phyloP scores from a whole-genome alignment of 2,888 invertebrate species.

The Lepidochrysops patricia region DNA sequence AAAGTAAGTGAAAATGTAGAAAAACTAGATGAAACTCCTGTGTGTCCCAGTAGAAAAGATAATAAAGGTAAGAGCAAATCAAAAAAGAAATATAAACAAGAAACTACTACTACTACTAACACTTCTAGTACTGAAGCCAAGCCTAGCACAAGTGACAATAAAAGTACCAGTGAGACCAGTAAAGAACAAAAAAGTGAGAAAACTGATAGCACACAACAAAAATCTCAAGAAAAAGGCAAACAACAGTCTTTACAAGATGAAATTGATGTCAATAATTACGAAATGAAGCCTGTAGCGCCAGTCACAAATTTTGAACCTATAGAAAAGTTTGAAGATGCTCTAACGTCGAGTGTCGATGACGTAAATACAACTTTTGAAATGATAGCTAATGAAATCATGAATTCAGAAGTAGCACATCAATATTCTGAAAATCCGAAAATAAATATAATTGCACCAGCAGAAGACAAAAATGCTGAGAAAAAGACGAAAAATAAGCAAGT shows the following conservation, averaged over 20 bases:
- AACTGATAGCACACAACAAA: slow-evolving; percentile 31
- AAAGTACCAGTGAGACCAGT: slow-evolving; percentile 24
- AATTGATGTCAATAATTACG: slow-evolving; percentile 17
- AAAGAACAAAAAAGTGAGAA: slow-evolving; percentile 37
- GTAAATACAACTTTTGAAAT: slow-evolving; percentile 61
- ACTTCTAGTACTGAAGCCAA: slow-evolving; percentile 16
- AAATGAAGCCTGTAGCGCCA: slow-evolving; percentile 18
- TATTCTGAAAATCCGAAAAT: slow-evolving; percentile 44
- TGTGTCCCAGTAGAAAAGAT: slow-evolving; percentile 51
- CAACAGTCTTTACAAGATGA: slow-evolving; percentile 33
- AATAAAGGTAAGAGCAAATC: slow-evolving; percentile 51
- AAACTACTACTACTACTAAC: slow-evolving; percentile 25
- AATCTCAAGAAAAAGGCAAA: slow-evolving; percentile 42
- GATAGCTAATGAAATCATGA: slow-evolving; percentile 44
- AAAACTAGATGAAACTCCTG: slow-evolving; percentile 28
- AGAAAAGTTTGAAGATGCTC: slow-evolving; percentile 61
- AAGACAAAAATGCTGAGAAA: slow-evolving; percentile 34
- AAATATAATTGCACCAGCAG: slow-evolving; percentile 46
- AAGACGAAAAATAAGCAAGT: slow-evolving; percentile 38
- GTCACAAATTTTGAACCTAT: slow-evolving; percentile 44
- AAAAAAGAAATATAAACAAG: slow-evolving; percentile 54
- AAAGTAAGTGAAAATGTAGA: slow-evolving; percentile 7
- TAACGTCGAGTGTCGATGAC: slow-evolving; percentile 58
- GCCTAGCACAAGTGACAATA: slow-evolving; percentile 23
- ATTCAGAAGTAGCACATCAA: slow-evolving; percentile 23